phyloP scores from a whole-genome alignment of 2,797 vertebrate species.

The Salmo trutta region DNA sequence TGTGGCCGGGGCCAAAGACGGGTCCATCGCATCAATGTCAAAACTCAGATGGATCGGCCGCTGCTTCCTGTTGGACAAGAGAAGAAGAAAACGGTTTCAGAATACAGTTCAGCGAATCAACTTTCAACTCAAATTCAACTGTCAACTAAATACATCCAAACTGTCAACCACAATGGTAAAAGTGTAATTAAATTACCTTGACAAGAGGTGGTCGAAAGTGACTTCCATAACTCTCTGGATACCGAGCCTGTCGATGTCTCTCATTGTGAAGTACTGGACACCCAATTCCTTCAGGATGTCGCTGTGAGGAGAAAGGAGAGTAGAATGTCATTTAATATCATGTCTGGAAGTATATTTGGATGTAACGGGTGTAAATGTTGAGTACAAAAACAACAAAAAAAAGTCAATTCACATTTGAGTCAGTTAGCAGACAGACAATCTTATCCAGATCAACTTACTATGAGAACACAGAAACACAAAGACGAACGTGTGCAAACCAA shows the following conservation, averaged over 20 bases:
- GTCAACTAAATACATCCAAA: not conserved
- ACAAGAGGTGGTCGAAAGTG: conserved; percentile 88
- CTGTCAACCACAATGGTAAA: too few species aligned
- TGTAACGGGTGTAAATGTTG: not conserved
- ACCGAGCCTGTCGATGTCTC: conserved; percentile 92
- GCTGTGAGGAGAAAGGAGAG: conserved; percentile 66
- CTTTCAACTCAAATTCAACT: too few species aligned
- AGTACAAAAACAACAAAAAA: not conserved
- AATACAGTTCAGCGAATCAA: not conserved
- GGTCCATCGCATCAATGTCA: conserved; percentile 97
- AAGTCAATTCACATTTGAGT: not conserved
- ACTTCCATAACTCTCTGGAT: conserved; percentile 97
- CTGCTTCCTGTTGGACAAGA: conserved; percentile 77
- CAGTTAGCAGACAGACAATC: not conserved
- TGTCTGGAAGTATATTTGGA: not conserved
- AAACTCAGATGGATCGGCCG: conserved; percentile 94
- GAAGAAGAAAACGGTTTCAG: not conserved
- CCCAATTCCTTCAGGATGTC: conserved; percentile 91
- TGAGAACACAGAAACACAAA: not conserved
- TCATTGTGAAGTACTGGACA: conserved; percentile 96
- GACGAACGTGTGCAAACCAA: not conserved
- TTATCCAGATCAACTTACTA: not conserved
- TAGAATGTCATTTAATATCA: not conserved
- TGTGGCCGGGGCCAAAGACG: conserved; percentile 92
- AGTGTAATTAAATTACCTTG: conserved; percentile 74